Percentiles rank a stretch among this genome's conserved stretches.
These are phyloP conservation scores for Pandemis cinnamomeana DNA, from an alignment of 2,888 invertebrate genomes.

Conservation along the genomic window DNA sequence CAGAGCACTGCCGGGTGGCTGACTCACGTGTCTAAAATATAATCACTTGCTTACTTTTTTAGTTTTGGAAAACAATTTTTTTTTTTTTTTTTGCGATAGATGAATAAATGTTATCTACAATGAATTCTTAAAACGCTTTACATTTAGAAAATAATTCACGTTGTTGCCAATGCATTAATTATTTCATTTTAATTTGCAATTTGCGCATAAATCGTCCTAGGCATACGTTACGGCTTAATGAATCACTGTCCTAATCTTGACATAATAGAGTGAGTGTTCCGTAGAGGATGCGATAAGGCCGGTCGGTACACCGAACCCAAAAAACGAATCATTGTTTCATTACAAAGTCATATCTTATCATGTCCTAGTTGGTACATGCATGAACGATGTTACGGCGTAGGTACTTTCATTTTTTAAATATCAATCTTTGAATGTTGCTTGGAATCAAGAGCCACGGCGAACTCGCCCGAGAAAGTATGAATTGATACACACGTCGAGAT, in stretches of 20 bases:
- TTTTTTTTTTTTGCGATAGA: no score
- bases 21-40: slow-evolving; percentile 54
- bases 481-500: slow-evolving; percentile 23
- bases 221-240: slow-evolving; percentile 56
- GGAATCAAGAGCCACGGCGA: slow-evolving; percentile 9
- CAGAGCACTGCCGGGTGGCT: slow-evolving; percentile 55
- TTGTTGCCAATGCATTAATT: neutral
- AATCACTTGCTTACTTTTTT: neutral
- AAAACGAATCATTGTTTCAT: slow-evolving; percentile 67
- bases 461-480: slow-evolving; percentile 13
- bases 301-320: slow-evolving; percentile 62
- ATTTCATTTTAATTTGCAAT: neutral
- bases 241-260: slow-evolving; percentile 72
- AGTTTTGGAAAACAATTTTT: no score
- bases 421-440: slow-evolving; percentile 20
- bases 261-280: slow-evolving; percentile 67
- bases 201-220: neutral
- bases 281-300: slow-evolving; percentile 75
- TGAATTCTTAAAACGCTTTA: neutral
- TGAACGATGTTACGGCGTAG: slow-evolving; percentile 46
- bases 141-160: neutral
- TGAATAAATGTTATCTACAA: neutral
- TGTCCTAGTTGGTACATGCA: slow-evolving; percentile 46
- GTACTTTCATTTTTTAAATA: slow-evolving; percentile 39
- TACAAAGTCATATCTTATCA: slow-evolving; percentile 65